Conservation (phyloP, 2,888 invertebrate species). For the Coelogynopora nodosa region DNA sequence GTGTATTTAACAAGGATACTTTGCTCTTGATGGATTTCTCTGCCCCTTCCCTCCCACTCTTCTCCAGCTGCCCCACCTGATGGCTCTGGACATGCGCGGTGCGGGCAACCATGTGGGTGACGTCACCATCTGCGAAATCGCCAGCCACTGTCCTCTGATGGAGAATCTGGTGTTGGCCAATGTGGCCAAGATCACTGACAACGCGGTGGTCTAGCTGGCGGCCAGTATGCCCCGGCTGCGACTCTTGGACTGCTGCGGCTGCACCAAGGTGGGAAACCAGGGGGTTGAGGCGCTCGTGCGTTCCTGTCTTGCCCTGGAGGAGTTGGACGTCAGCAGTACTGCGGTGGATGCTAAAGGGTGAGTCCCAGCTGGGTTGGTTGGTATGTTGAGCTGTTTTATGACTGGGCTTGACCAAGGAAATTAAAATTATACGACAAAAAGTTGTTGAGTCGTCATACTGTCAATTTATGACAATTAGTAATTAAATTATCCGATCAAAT, state of each 20-base stretch:
- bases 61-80: slow-evolving; percentile 21
- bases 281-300: slow-evolving; percentile 13
- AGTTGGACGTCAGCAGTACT: slow-evolving; percentile 36
- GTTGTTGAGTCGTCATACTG: no score
- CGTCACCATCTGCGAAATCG: not conserved
- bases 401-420: no score
- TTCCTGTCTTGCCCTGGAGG: not conserved
- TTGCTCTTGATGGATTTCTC: no score
- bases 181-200: not conserved
- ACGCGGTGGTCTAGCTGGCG: not conserved
- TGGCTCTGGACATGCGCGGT: slow-evolving; percentile 19
- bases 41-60: no score
- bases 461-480: no score
- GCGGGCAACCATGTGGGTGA: slow-evolving; percentile 21
- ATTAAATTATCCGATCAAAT: no score
- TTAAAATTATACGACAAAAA: no score
- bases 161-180: slow-evolving; percentile 18
- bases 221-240: not conserved
- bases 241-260: slow-evolving; percentile 20
- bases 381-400: no score
- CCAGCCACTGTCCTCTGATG: not conserved
- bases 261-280: not conserved
- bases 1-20: no score
- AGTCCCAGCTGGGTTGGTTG: no score
- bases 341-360: not conserved